Base-by-base conservation (phyloP, 1,140 invertebrate genomes). In the Drosophila teissieri region DNA sequence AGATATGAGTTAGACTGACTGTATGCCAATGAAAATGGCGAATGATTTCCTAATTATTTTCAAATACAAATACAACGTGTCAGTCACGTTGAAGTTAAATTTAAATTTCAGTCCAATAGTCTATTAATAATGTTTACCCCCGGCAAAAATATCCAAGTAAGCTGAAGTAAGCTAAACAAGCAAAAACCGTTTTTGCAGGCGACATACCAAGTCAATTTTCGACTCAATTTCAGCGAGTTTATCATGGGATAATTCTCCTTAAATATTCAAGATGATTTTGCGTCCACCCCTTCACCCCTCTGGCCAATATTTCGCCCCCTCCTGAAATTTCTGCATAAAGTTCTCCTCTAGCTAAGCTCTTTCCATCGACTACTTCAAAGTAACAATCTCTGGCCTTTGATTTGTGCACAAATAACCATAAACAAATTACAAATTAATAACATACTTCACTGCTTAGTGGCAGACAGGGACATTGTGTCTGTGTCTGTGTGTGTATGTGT, bases 381-480 rank as follows among this genome's bases (percentile, higher is more conserved):
- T 88, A 88, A 78, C 63, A 89, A 88, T 83, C 75, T 88, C 73
- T 88, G 83, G 70, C 84, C 79, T 86, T 86, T 86, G 83, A 86
- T 88, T 86, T 88, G 83, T 89, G 79, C 83, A 86, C 83, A 86
- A 86, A 86, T 86, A 86, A 88, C 83, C 83, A 74, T 86, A 86
- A 86, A 79, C 83, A 86, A 86, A 86, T 86, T 86, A 86, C 79
- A 86, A 86, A 86, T 86, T 86, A 86, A 86, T 86, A 86, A 86
- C 83, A 86, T 86, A 86, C 83, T 88, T 86, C 80, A 68, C 83
- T 83, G 84, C 63, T 83, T 82, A 83, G 83, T 72, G 60, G 49
- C 27, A 61, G 46, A 51, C 27, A 55, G 42, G 57, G 55, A 53
- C 42, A 68, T 31, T 36, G 48, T n/a, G 14, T 42, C 14, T 31